Conservation (phyloP, 2,888 invertebrate genomes). For the Pandemis cinnamomeana region DNA sequence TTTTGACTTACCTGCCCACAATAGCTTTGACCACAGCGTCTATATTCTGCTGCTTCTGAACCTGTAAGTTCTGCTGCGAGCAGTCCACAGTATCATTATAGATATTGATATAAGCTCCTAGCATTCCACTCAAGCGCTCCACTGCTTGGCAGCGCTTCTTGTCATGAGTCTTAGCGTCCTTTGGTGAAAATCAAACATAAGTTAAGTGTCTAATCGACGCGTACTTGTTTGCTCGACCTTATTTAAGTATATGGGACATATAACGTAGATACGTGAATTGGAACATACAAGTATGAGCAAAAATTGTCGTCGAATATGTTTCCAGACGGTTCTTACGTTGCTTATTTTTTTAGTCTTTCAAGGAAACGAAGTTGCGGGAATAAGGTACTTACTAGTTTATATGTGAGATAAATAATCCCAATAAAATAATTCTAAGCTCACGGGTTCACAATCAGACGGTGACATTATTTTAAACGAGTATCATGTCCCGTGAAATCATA, state of each 20-base stretch:
- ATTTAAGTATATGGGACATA: background rate
- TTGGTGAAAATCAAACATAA: constrained; percentile 7
- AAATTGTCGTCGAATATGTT: too few species aligned
- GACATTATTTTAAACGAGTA: too few species aligned
- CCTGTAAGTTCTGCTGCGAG: constrained; percentile 63
- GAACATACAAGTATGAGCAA: too few species aligned
- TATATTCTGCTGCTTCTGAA: constrained; percentile 66
- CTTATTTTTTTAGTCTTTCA: too few species aligned
- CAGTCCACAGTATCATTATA: constrained; percentile 66
- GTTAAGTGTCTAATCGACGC: background rate
- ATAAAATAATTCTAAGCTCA: too few species aligned
- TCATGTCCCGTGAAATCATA: background rate
- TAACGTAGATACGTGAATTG: too few species aligned
- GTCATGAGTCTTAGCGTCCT: constrained; percentile 63
- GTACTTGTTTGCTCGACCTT: background rate
- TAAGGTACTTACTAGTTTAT: too few species aligned
- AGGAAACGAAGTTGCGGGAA: too few species aligned
- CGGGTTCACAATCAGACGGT: too few species aligned
- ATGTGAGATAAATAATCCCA: too few species aligned
- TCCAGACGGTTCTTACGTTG: too few species aligned
- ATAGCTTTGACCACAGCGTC: constrained; percentile 55
- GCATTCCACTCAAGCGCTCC: constrained; percentile 55
- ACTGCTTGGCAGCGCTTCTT: constrained; percentile 59
- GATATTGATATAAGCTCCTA: constrained; percentile 60
- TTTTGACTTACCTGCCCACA: constrained; percentile 56